A percentile compares a stretch with the other conserved stretches of the same genome.
Conservation (phyloP, 37 sponge, comb jelly and placozoan genomes). For the Diacarnus erythraeanus region DNA sequence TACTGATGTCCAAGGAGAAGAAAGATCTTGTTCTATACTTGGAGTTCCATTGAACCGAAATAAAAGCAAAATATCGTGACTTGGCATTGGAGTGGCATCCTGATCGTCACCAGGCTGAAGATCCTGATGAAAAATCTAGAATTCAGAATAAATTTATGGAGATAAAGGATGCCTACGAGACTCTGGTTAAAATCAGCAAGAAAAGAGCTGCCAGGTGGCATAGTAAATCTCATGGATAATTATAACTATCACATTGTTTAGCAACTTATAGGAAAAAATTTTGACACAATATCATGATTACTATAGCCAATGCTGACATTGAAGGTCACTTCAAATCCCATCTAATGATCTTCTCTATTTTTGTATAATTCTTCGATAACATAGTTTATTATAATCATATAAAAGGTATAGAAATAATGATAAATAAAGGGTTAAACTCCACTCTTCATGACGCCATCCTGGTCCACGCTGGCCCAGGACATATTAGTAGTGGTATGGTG, state of each 20-base stretch:
- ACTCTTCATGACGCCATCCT: constrained; percentile 34
- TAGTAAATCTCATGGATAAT: not conserved
- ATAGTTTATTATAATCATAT: too few relatives aligned
- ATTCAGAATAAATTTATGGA: constrained; percentile 79
- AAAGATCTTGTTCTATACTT: constrained; percentile 41
- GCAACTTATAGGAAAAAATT: too few relatives aligned
- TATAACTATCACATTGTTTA: not conserved
- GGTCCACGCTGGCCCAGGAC: constrained; percentile 73
- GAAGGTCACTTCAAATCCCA: too few relatives aligned
- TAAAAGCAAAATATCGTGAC: constrained; percentile 55
- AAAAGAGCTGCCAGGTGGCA: constrained; percentile 13
- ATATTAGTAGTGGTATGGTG: constrained; percentile 49
- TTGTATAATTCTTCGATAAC: too few relatives aligned
- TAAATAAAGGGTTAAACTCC: too few relatives aligned
- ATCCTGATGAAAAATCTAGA: constrained; percentile 27
- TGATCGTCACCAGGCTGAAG: constrained; percentile 37
- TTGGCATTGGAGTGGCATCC: constrained; percentile 81
- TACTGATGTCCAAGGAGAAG: constrained; percentile 70
- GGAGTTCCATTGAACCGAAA: constrained; percentile 47
- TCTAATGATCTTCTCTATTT: too few relatives aligned
- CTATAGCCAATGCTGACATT: too few relatives aligned
- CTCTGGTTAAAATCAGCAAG: constrained; percentile 42
- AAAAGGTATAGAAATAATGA: too few relatives aligned
- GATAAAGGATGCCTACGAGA: constrained; percentile 78
- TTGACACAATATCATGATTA: too few relatives aligned